Evolutionary conservation across 2,113 vertebrate genomes (phyloP).

Genomic region (Melanotaenia duboulayi): DNA sequence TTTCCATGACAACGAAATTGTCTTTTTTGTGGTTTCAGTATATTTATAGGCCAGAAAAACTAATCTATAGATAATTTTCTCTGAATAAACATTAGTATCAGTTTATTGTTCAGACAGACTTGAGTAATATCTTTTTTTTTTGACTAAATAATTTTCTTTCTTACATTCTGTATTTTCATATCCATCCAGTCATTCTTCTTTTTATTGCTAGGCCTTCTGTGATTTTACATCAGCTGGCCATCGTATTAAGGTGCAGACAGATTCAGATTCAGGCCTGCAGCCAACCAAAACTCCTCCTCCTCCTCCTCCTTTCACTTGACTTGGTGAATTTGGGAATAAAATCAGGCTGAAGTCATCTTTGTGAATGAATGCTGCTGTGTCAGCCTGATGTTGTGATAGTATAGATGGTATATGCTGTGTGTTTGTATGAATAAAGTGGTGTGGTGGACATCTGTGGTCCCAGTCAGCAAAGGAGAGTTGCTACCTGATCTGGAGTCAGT

Average conservation of each 20-base stretch:
- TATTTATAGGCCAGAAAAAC: no score
- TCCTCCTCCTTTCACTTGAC: background rate
- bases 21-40: no score
- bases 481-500: slow-evolving; percentile 59
- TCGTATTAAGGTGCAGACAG: slow-evolving; percentile 38
- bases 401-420: background rate
- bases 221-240: slow-evolving; percentile 44
- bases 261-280: background rate
- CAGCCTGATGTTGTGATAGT: background rate
- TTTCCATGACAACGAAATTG: no score
- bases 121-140: slow-evolving; percentile 81
- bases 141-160: slow-evolving; percentile 41
- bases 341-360: slow-evolving; percentile 7
- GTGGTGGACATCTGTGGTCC: slow-evolving; percentile 15
- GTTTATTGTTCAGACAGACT: background rate
- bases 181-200: slow-evolving; percentile 33
- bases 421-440: background rate
- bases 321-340: slow-evolving; percentile 13
- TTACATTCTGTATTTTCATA: background rate
- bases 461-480: slow-evolving; percentile 38
- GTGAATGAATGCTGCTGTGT: background rate
- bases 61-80: no score
- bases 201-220: background rate
- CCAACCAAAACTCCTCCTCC: background rate
- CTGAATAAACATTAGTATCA: no score